Evolutionary conservation across 2,888 invertebrate genomes (phyloP).

Genomic region (Anorthoa munda): DNA sequence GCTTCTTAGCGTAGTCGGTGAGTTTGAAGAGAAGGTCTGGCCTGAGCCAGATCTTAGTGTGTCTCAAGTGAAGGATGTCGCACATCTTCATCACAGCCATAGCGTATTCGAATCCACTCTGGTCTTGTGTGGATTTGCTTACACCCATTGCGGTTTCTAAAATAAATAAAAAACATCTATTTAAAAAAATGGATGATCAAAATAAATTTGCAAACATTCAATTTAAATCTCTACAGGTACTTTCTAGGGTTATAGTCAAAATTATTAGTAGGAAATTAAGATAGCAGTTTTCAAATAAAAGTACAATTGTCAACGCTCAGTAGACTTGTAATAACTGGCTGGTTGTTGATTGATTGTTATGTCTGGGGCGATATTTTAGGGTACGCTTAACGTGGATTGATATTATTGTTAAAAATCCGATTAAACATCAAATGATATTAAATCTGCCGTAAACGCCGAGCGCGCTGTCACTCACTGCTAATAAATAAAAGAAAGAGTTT

Average conservation of each 20-base stretch:
- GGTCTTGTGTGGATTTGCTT: conserved; percentile 95
- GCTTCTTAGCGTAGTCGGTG: conserved; percentile 94
- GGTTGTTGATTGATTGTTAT: neutral
- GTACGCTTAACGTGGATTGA: neutral
- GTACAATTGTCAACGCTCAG: neutral
- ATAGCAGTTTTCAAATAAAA: neutral
- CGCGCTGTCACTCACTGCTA: conserved; percentile 8
- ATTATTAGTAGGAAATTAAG: neutral
- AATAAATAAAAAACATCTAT: conserved; percentile 59
- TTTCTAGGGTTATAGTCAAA: neutral
- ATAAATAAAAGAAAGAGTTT: conserved; percentile 71
- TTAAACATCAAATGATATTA: neutral
- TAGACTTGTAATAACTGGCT: neutral
- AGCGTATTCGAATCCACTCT: conserved; percentile 96
- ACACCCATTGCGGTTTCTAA: conserved; percentile 97
- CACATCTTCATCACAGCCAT: conserved; percentile 98
- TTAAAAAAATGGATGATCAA: neutral
- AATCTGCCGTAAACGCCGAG: neutral
- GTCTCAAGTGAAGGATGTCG: conserved; percentile 95
- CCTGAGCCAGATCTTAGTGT: conserved; percentile 95
- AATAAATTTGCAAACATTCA: neutral
- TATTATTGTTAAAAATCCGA: conserved; percentile 1
- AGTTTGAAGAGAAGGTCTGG: conserved; percentile 95
- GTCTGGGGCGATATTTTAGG: neutral
- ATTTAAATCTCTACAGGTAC: neutral